These are phyloP conservation scores for Neopipo cinnamomea DNA, from an alignment of 2,113 vertebrate genomes.

Conservation along the genomic window DNA sequence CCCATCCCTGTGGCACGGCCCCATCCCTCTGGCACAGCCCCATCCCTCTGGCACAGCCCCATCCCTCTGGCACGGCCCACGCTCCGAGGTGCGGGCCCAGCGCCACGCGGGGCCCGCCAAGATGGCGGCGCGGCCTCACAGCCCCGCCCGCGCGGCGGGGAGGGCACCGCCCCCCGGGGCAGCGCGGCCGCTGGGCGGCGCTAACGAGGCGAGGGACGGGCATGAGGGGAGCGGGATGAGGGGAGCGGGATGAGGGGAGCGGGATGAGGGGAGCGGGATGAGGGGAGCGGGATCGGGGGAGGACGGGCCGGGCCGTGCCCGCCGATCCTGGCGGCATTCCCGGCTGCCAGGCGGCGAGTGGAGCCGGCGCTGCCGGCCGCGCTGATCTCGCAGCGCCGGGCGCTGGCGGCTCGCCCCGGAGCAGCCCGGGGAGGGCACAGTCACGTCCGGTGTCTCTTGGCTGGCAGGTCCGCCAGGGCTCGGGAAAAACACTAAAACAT, in stretches of 20 bases:
- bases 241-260: not conserved
- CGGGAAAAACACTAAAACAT: rapidly evolving
- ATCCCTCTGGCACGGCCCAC: no score
- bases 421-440: not conserved
- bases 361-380: not conserved
- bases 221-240: not conserved
- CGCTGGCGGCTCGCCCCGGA: not conserved
- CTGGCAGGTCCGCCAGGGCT: not conserved
- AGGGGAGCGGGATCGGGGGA: not conserved
- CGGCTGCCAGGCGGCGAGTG: not conserved
- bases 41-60: no score
- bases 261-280: not conserved
- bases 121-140: not conserved
- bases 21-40: no score
- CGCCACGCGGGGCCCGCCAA: not conserved
- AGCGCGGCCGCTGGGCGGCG: not conserved
- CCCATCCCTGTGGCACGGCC: not conserved
- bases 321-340: not conserved
- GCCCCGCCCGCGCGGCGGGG: not conserved
- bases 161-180: not conserved
- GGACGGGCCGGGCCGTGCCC: not conserved
- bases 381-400: not conserved
- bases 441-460: not conserved
- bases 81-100: rapidly evolving
- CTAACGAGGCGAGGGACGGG: not conserved